These are phyloP conservation scores for Hiodon alosoides DNA, from an alignment of 2,113 vertebrate genomes.

Conservation along the genomic window DNA sequence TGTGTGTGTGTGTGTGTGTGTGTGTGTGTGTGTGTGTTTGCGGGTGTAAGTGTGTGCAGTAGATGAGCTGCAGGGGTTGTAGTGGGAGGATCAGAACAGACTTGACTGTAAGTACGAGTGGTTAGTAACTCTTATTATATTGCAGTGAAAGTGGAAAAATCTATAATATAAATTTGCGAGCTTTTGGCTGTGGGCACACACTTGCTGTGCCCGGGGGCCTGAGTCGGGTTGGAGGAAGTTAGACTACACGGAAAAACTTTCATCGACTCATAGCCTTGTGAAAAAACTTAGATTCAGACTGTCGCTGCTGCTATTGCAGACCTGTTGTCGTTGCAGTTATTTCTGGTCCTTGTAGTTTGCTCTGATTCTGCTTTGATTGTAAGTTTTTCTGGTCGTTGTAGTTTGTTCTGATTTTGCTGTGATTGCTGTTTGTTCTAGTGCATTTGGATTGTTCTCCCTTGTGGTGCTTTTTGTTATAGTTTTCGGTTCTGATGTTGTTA, in stretches of 20 bases:
- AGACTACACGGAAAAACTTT: constrained; percentile 15
- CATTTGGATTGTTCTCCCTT: too few relatives aligned
- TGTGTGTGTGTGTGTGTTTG: constrained; percentile 16
- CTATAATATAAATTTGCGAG: constrained; percentile 99
- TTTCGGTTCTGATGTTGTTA: too few relatives aligned
- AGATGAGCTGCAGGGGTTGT: constrained; percentile 71
- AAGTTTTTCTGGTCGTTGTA: too few relatives aligned
- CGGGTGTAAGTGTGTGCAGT: constrained; percentile 33
- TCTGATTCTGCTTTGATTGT: too few relatives aligned
- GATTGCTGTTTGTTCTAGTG: too few relatives aligned
- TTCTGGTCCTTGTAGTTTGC: too few relatives aligned
- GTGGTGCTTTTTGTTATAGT: too few relatives aligned
- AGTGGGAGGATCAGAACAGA: constrained; percentile 90
- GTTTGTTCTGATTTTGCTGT: too few relatives aligned
- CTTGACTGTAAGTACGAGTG: constrained; percentile 92
- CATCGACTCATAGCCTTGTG: too few relatives aligned
- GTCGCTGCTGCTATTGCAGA: too few relatives aligned
- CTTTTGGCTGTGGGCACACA: constrained; percentile 81
- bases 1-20: not conserved
- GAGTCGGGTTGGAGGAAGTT: constrained; percentile 60
- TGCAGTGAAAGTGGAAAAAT: constrained; percentile 99
- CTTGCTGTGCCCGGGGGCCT: constrained; percentile 59
- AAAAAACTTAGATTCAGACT: too few relatives aligned
- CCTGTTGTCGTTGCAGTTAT: too few relatives aligned
- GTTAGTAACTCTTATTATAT: constrained; percentile 83